Conservation (phyloP, 2,888 invertebrate species). For the Choreutis nemorana region DNA sequence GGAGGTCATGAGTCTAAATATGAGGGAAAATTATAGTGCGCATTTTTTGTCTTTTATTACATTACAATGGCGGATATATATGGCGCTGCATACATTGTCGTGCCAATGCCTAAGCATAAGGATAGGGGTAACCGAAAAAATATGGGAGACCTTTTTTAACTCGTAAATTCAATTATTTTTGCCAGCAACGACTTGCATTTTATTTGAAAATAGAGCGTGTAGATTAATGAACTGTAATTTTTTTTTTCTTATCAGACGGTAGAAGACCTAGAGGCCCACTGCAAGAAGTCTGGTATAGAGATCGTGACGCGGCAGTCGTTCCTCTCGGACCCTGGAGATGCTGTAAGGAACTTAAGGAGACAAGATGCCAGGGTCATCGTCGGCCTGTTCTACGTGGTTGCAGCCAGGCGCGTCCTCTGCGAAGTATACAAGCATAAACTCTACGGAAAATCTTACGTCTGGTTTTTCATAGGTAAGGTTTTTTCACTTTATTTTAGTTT, state of each 20-base stretch:
- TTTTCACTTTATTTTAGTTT: too few relatives aligned
- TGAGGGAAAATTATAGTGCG: too few relatives aligned
- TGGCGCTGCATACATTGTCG: too few relatives aligned
- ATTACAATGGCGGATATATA: too few relatives aligned
- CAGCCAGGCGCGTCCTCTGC: conserved; percentile 94
- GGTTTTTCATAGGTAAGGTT: conserved; percentile 95
- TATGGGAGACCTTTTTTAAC: too few relatives aligned
- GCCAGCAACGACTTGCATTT: too few relatives aligned
- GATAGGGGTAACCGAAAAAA: too few relatives aligned
- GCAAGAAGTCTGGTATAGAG: conserved; percentile 91
- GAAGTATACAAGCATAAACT: conserved; percentile 94
- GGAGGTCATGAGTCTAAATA: too few relatives aligned
- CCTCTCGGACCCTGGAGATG: conserved; percentile 95
- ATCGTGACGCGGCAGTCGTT: conserved; percentile 97
- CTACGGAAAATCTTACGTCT: conserved; percentile 95
- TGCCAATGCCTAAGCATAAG: too few relatives aligned
- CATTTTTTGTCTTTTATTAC: too few relatives aligned
- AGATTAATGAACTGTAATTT: conserved; percentile 4
- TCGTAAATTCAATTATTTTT: too few relatives aligned
- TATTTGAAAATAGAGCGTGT: neutral
- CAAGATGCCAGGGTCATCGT: conserved; percentile 98
- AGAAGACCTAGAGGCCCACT: conserved; percentile 94
- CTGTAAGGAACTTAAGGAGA: conserved; percentile 90
- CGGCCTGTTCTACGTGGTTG: conserved; percentile 97
- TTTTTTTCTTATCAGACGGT: conserved; percentile 88